Evolutionary conservation across 2,113 vertebrate species (phyloP), one percentile per base, ranked within the genome.

Genomic region (Syngnathus scovelli): DNA sequence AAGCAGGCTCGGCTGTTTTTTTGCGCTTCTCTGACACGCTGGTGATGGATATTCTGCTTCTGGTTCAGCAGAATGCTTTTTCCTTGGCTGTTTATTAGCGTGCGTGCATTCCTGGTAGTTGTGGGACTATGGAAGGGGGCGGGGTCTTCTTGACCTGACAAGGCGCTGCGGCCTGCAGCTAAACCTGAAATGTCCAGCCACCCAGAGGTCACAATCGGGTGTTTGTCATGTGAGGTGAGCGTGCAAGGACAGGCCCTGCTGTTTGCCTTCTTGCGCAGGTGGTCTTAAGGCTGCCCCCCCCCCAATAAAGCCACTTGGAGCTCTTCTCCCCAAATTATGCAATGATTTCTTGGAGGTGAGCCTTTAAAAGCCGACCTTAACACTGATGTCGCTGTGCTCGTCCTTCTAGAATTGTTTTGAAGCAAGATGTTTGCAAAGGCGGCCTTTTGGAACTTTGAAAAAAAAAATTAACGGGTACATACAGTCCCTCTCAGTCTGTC

Each of bases 271-370:
- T 68, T 44, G 36, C 39, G 67, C 77, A 21, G 83, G 75, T 85
- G 79, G 78, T 73, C 75, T 21, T 67, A 15, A 69, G 68, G 70
- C 81, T 78, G 67, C 87, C 80, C 85, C 77, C 66, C 66, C 67
- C 70, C 72, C 69, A 82, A 84, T 87, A 88, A 84, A 88, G 68
- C 37, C 64, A 68, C 63, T 79, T 81, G 84, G 75, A 76, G 73
- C 44, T 61, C 66, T 68, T 78, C 66, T 76, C 64, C 66, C 68
- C 74, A 73, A 51, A 62, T 61, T 43, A 23, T 7, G 70, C 73
- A 65, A 55, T 63, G 72, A 78, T 69, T 78, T 63, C 78, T 77
- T 77, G 69, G 56, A 80, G 69, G 63, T 60, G 58, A 61, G 65
- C 55, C 56, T 71, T 75, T 56, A 73, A 73, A 78, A 36, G 44